phyloP scores from a whole-genome alignment of 2,113 vertebrate genomes.

The Proterorhinus semilunaris region DNA sequence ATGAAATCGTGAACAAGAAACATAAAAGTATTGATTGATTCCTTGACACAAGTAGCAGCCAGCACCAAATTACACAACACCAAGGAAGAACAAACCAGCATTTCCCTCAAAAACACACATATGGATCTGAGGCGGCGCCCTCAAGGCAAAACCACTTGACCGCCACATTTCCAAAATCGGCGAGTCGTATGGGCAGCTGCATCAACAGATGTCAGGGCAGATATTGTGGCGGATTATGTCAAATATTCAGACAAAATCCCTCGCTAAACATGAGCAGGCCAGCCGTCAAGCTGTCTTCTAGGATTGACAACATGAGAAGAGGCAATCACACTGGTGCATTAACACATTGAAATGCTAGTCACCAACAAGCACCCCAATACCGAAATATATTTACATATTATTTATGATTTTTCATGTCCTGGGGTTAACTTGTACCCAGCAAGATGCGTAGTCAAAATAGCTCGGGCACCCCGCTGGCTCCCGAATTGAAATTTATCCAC shows the following conservation, averaged over 20 bases:
- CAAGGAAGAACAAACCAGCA: background rate
- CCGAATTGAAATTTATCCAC: background rate
- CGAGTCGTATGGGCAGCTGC: background rate
- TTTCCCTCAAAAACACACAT: background rate
- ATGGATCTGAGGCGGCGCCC: too few species aligned
- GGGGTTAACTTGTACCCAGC: background rate
- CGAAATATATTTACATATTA: background rate
- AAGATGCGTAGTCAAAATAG: constrained; percentile 4
- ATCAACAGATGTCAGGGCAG: background rate
- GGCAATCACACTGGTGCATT: background rate
- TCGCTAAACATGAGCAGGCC: background rate
- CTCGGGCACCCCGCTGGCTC: background rate
- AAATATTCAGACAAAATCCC: constrained; percentile 9
- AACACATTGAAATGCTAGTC: constrained; percentile 4
- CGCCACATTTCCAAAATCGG: background rate
- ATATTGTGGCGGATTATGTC: background rate
- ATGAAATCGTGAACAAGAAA: background rate
- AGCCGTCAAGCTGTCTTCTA: background rate
- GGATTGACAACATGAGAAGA: background rate
- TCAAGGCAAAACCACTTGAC: background rate
- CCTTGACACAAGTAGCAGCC: too few species aligned
- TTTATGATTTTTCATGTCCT: background rate
- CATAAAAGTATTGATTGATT: background rate
- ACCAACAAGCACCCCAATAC: background rate
- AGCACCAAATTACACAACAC: background rate